These are phyloP conservation scores for Microplitis demolitor DNA, from an alignment of 1,140 invertebrate genomes.

Conservation along the genomic window DNA sequence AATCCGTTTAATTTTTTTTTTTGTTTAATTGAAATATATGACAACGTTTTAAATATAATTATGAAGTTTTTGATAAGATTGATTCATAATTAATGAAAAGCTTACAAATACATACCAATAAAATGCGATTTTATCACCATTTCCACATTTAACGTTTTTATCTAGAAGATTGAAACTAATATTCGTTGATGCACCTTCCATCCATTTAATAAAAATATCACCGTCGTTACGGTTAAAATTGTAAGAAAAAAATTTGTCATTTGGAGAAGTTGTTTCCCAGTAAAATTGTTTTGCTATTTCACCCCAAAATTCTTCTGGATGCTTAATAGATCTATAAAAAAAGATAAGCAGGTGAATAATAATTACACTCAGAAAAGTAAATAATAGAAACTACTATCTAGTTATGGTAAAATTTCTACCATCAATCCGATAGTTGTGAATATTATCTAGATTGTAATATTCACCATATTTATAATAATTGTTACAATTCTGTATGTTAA, in stretches of 20 bases:
- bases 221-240: slow-evolving; percentile 93
- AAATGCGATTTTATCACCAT: slow-evolving; percentile 90
- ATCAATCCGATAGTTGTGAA: no score
- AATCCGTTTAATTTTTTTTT: no score
- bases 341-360: background rate
- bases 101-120: slow-evolving; percentile 78
- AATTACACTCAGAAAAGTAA: background rate
- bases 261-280: slow-evolving; percentile 80
- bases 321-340: slow-evolving; percentile 71
- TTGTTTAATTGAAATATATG: no score
- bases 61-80: no score
- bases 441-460: no score
- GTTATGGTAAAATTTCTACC: no score
- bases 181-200: slow-evolving; percentile 93
- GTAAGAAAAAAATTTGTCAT: slow-evolving; percentile 80
- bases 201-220: slow-evolving; percentile 90
- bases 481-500: no score
- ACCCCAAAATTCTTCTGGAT: slow-evolving; percentile 89
- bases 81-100: background rate
- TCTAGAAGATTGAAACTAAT: slow-evolving; percentile 95
- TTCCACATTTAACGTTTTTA: slow-evolving; percentile 82
- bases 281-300: slow-evolving; percentile 88
- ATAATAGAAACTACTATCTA: no score
- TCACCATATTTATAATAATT: no score
- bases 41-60: no score